Conservation (phyloP, 2,113 vertebrate species). For the Mesocricetus auratus region DNA sequence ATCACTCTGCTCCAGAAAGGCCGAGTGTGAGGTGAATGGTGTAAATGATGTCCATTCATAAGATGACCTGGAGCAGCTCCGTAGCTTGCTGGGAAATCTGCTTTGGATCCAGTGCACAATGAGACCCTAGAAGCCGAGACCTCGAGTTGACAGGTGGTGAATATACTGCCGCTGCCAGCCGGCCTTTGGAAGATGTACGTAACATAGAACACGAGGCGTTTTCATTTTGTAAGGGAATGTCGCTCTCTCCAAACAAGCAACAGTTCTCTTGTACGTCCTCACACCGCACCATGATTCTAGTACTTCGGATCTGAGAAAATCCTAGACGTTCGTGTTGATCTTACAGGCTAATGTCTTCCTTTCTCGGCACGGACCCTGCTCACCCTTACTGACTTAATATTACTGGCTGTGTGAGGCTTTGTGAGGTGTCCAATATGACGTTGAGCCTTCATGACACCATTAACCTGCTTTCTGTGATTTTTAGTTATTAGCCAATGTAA, state of each 20-base stretch:
- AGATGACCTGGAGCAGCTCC: slow-evolving; percentile 46
- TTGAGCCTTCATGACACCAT: slow-evolving; percentile 37
- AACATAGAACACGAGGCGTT: background rate
- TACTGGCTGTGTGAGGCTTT: background rate
- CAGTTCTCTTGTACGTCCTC: background rate
- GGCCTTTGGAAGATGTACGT: background rate
- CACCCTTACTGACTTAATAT: background rate
- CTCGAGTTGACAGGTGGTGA: background rate
- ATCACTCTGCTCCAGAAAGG: slow-evolving; percentile 59
- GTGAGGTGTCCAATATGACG: background rate
- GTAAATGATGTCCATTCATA: slow-evolving; percentile 56
- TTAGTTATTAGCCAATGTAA: background rate
- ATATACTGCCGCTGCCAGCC: background rate
- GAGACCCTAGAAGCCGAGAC: background rate
- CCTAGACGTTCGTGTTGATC: background rate
- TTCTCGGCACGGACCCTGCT: background rate
- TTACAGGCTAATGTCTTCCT: background rate
- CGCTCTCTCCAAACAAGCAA: slow-evolving; percentile 48
- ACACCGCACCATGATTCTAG: background rate
- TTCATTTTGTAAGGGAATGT: slow-evolving; percentile 34
- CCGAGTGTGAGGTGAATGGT: slow-evolving; percentile 7
- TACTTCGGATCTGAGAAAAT: background rate
- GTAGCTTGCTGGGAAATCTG: slow-evolving; percentile 28
- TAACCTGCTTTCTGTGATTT: slow-evolving; percentile 23
- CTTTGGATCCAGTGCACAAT: background rate